Conservation (phyloP, 2,113 vertebrate species). For the Beaufortia kweichowensis region DNA sequence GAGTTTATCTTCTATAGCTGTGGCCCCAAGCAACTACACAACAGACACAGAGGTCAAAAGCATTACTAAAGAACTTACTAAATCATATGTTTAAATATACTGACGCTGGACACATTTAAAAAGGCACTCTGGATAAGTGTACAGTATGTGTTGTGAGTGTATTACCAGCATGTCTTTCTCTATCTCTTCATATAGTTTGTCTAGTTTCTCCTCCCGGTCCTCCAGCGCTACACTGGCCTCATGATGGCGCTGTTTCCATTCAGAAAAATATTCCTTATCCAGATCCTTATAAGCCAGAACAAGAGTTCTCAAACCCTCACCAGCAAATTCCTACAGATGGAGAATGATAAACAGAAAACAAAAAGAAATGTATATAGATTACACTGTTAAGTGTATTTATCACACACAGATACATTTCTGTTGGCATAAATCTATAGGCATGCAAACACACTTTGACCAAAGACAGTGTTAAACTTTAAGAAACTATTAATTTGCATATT, state of each 20-base stretch:
- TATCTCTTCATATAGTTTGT: slow-evolving; percentile 85
- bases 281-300: slow-evolving; percentile 87
- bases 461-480: neutral
- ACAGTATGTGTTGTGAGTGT: too few species aligned
- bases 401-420: neutral
- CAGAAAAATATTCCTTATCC: slow-evolving; percentile 77
- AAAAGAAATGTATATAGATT: neutral
- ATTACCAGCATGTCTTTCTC: slow-evolving; percentile 88
- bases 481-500: slow-evolving; percentile 8
- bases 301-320: slow-evolving; percentile 87
- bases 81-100: neutral
- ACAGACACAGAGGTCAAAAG: neutral
- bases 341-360: slow-evolving; percentile 16
- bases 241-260: slow-evolving; percentile 82
- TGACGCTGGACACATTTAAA: too few species aligned
- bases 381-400: neutral
- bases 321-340: slow-evolving; percentile 86
- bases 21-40: slow-evolving; percentile 84
- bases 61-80: too few species aligned
- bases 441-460: too few species aligned
- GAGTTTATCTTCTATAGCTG: slow-evolving; percentile 94
- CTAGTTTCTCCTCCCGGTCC: slow-evolving; percentile 79
- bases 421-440: neutral
- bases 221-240: slow-evolving; percentile 82
- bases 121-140: too few species aligned